Conservation (phyloP, 2,113 vertebrate genomes). For the Macaca nemestrina region DNA sequence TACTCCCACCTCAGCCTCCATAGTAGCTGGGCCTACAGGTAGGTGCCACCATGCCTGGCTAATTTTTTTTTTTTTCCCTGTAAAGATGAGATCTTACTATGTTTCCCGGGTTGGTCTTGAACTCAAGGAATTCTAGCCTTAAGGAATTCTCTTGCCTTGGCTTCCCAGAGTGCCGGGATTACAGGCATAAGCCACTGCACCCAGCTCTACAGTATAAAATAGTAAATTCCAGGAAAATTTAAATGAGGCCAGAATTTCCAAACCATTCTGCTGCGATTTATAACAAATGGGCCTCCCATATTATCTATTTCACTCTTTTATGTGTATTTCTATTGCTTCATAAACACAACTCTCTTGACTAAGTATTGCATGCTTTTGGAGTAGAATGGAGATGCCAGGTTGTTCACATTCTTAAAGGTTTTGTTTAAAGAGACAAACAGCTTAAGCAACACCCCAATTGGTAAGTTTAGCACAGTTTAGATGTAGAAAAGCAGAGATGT, state of each 20-base stretch:
- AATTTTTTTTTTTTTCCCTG: no score
- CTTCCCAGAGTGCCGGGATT: no score
- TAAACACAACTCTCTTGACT: background rate
- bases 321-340: background rate
- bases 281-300: background rate
- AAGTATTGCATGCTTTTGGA: background rate
- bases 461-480: background rate
- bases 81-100: no score
- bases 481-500: background rate
- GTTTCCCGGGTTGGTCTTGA: no score
- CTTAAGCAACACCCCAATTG: background rate
- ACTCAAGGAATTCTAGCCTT: no score
- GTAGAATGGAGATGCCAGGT: background rate
- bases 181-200: no score
- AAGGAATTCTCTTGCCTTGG: no score
- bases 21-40: no score
- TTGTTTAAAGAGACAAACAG: background rate
- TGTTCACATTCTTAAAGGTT: background rate
- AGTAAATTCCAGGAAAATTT: conserved; percentile 34
- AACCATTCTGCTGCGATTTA: background rate
- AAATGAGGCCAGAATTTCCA: conserved; percentile 7
- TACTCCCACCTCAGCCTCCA: no score
- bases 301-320: background rate
- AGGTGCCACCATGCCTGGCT: no score
- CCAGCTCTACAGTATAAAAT: background rate